Evolutionary conservation across 2,113 vertebrate species (phyloP).

Genomic region (Thomomys bottae): DNA sequence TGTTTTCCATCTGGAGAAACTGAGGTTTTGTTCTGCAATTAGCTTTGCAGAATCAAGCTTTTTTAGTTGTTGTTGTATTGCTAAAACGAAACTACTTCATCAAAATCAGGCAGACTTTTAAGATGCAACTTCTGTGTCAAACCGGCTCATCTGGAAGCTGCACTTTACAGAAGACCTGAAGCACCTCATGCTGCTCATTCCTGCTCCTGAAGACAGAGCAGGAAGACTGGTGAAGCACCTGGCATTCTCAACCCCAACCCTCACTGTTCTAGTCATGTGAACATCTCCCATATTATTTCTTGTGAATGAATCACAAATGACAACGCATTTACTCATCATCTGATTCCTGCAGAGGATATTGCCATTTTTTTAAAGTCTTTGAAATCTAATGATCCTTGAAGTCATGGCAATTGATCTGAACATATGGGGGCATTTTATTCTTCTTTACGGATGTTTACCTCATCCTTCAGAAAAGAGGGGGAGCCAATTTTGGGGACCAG

Average conservation of each 20-base stretch:
- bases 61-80: not conserved
- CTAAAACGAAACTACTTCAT: not conserved
- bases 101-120: not conserved
- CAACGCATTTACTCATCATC: conserved; percentile 23
- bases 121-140: not conserved
- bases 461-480: conserved; percentile 3
- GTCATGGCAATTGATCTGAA: conserved; percentile 30
- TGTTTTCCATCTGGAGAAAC: conserved; percentile 51
- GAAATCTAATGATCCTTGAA: conserved; percentile 61
- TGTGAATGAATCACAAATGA: conserved; percentile 53
- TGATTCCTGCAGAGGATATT: conserved; percentile 30
- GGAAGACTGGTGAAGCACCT: not conserved
- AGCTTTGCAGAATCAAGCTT: conserved; percentile 38
- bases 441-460: conserved; percentile 42
- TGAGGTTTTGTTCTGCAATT: conserved; percentile 36
- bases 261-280: not conserved
- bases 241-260: not conserved
- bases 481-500: not conserved
- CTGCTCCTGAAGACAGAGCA: not conserved
- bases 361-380: conserved; percentile 24
- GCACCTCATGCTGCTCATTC: not conserved
- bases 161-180: not conserved
- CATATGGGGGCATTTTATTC: not conserved
- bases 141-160: not conserved
- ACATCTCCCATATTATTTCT: conserved; percentile 44